Evolutionary conservation across 2,797 vertebrate species (phyloP), one percentile per base, ranked within the genome.

Genomic region (Myotis findleyi): DNA sequence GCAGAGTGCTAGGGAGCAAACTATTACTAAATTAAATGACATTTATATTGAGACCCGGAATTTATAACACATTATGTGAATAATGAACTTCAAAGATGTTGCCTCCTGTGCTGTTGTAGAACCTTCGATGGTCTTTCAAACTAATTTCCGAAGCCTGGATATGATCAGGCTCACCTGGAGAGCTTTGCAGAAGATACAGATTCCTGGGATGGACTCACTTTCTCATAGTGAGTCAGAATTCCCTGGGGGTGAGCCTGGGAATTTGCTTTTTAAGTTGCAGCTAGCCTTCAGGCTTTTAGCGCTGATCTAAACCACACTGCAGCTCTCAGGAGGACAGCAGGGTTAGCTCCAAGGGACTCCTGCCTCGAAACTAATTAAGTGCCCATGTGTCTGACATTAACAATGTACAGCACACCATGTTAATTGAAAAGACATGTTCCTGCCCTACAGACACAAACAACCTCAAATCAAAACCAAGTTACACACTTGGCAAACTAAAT

Each of bases 351-450:
- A 13, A 68, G 88, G 36, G 53, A 71, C 79, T 82, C 66, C 38
- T 66, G 81, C 66, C 77, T 97, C 6, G 27, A 91, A 93, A 80
- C 62, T 96, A 75, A 95, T 93, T 75, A 94, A 88, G 53, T 93
- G 66, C 69, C 71, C 93, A 86, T 68, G 75, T 92, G 79, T 92
- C 38, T 83, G 81, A 94, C 80, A 96, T 87, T 85, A 92, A 80
- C 85, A 94, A 68, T 55, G 77, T 62, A 87, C 17, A 92, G 66
- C 20, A 80, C 27, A 93, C 72, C 76, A n/a, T 33, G 87, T 79
- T 95, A 94, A 97, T 59, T 88, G 88, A 94, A 87, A 97, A 95
- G 82, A 93, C 59, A 89, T 81, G 76, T 73, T 90, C n/a, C 38
- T 80, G 27, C 44, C 87, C 71, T 94, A 81, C 16, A 88, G 84